Evolutionary conservation across 2,797 vertebrate genomes (phyloP).

Genomic region (Xerus rutilus): DNA sequence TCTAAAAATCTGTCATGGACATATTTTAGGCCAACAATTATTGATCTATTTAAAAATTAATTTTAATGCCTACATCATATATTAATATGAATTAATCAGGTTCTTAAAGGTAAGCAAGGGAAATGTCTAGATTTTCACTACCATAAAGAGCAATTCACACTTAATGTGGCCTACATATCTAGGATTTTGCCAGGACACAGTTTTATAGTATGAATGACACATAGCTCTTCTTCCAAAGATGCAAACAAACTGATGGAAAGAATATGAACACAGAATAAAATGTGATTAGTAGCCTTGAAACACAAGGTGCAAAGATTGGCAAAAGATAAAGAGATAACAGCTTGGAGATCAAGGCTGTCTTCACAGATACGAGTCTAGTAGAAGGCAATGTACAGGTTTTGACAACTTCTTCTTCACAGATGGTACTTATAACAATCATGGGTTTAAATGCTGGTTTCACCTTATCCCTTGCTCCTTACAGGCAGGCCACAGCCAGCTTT

Average conservation of each 20-base stretch:
- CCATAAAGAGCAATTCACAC: conserved; percentile 1
- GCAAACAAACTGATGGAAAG: background rate
- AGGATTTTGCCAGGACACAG: background rate
- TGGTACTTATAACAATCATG: background rate
- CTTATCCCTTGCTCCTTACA: background rate
- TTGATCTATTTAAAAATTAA: conserved; percentile 25
- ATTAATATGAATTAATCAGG: background rate
- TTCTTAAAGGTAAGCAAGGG: background rate
- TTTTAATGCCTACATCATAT: background rate
- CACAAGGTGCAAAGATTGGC: background rate
- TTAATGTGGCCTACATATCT: background rate
- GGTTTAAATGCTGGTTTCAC: background rate
- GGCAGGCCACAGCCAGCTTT: background rate
- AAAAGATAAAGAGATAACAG: conserved; percentile 23
- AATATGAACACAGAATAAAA: conserved; percentile 50
- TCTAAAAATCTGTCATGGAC: background rate
- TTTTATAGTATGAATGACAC: conserved; percentile 19
- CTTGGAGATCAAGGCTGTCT: background rate
- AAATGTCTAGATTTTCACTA: background rate
- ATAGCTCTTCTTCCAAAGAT: background rate
- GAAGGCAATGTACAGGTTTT: background rate
- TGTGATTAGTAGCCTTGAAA: background rate
- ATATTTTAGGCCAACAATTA: conserved; percentile 17
- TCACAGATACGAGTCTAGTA: background rate
- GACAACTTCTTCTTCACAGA: background rate